These are phyloP conservation scores for Taphrorychus bicolor DNA, from an alignment of 2,888 invertebrate genomes.

Conservation along the genomic window DNA sequence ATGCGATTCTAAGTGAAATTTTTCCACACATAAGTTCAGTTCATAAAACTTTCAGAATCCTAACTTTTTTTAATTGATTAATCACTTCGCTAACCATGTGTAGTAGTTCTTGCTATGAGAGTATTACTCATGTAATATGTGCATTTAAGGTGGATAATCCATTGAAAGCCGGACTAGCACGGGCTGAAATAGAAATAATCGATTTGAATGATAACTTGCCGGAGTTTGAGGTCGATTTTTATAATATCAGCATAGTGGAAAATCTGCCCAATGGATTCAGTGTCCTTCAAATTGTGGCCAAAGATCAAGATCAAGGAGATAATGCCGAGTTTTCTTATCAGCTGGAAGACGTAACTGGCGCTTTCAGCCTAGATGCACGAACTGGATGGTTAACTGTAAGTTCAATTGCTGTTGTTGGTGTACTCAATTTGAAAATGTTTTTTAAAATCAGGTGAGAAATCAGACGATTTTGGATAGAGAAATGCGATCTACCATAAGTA, in stretches of 20 bases:
- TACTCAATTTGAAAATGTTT: not conserved
- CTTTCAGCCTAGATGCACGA: constrained; percentile 80
- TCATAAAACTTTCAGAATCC: too few species aligned
- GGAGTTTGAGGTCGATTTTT: constrained; percentile 87
- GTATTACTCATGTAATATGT: too few species aligned
- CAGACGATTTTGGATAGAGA: constrained; percentile 82
- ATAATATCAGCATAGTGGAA: constrained; percentile 91
- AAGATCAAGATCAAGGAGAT: constrained; percentile 83
- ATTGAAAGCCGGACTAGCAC: constrained; percentile 69
- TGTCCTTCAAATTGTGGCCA: constrained; percentile 74
- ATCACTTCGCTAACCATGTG: too few species aligned
- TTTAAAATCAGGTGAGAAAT: constrained; percentile 56
- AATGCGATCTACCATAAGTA: constrained; percentile 71
- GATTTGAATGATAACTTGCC: constrained; percentile 87
- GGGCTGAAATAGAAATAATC: constrained; percentile 75
- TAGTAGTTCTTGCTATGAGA: too few species aligned
- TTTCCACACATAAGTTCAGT: too few species aligned
- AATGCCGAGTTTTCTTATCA: constrained; percentile 86
- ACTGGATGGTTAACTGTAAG: constrained; percentile 87
- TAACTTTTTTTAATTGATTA: too few species aligned
- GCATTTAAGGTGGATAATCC: constrained; percentile 38
- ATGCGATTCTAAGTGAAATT: too few species aligned
- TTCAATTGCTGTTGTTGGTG: not conserved
- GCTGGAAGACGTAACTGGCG: constrained; percentile 75
- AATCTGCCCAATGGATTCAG: constrained; percentile 85